Evolutionary conservation across 2,797 vertebrate genomes (phyloP).

Genomic region (Momotus momota): DNA sequence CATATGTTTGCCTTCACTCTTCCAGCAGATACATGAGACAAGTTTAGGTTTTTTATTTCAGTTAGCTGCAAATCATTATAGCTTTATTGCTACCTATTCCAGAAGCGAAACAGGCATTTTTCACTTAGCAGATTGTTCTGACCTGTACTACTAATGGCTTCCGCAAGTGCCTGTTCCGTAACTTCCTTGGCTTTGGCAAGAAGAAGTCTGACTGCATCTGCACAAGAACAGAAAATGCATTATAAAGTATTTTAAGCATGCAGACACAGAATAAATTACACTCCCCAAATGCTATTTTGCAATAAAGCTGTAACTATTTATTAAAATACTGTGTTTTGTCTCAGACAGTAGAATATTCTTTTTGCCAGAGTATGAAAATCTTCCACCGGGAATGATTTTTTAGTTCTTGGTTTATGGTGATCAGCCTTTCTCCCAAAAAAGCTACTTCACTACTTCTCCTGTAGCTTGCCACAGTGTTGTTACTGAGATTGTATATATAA

Average conservation of each 20-base stretch:
- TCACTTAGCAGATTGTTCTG: constrained; percentile 24
- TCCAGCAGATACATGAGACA: not conserved
- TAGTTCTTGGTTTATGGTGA: not conserved
- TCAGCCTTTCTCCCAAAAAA: not conserved
- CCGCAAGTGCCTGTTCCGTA: constrained; percentile 90
- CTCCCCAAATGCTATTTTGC: not conserved
- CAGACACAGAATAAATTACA: not conserved
- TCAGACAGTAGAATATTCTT: not conserved
- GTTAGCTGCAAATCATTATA: not conserved
- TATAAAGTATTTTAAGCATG: not conserved
- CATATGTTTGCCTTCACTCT: not conserved
- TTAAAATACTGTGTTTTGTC: not conserved
- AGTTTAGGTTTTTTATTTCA: not conserved
- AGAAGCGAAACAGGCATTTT: not conserved
- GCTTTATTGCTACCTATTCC: not conserved
- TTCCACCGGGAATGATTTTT: not conserved
- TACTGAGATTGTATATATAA: not conserved
- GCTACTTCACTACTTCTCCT: not conserved
- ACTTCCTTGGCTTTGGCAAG: constrained; percentile 90
- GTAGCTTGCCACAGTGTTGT: not conserved
- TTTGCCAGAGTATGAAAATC: not conserved
- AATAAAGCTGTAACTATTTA: not conserved
- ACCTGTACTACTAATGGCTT: constrained; percentile 98
- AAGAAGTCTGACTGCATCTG: constrained; percentile 97
- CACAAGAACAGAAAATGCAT: not conserved